Evolutionary conservation across 2,888 invertebrate genomes (phyloP).

Genomic region (Clunio marinus): DNA sequence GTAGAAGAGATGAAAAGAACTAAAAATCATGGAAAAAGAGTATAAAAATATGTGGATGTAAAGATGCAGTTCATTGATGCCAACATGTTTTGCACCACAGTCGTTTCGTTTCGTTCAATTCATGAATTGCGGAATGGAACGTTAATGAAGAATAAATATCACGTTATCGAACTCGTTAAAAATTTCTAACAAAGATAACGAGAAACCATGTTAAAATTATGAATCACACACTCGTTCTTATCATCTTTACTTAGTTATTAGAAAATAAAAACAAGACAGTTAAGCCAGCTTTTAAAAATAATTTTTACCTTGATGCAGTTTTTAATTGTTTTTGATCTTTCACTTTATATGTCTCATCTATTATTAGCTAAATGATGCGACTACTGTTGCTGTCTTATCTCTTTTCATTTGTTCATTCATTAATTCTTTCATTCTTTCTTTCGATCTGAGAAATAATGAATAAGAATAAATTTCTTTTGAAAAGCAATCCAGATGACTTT

Average conservation of each 20-base stretch:
- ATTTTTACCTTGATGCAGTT: background rate
- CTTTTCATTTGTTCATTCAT: background rate
- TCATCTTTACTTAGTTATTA: background rate
- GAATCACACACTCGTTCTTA: background rate
- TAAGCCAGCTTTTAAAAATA: no score
- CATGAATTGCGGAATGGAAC: no score
- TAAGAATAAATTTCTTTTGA: background rate
- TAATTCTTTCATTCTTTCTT: background rate
- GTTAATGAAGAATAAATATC: no score
- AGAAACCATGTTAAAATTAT: no score
- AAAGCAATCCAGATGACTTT: slow-evolving; percentile 3
- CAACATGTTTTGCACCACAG: no score
- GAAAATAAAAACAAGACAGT: no score
- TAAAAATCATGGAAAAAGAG: background rate
- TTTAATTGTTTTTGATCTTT: slow-evolving; percentile 7
- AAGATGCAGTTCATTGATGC: background rate
- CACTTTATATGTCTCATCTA: background rate
- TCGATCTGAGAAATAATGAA: background rate
- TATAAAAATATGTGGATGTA: background rate
- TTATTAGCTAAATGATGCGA: background rate
- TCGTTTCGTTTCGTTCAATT: no score
- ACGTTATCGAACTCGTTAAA: no score
- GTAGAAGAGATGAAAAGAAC: background rate
- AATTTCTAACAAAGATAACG: no score
- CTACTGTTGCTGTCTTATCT: slow-evolving; percentile 7